A percentile compares a stretch with the other conserved stretches of the same genome.
These are phyloP conservation scores for Athene noctua DNA, from an alignment of 2,113 vertebrate species.

Conservation along the genomic window DNA sequence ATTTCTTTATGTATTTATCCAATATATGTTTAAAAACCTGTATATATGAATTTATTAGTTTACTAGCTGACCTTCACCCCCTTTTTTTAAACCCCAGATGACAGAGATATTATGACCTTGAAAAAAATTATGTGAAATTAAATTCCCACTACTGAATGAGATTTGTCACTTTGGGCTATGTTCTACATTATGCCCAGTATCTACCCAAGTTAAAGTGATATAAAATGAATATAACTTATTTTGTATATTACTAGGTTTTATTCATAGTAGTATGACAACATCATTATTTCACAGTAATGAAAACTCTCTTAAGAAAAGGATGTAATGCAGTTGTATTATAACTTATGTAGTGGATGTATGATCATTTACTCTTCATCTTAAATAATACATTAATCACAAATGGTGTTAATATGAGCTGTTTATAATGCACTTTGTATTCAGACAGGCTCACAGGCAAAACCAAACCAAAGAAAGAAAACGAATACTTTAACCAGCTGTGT, in stretches of 20 bases:
- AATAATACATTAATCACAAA: neutral
- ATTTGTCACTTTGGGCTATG: neutral
- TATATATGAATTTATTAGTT: neutral
- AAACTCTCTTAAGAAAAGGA: neutral
- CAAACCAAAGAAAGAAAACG: neutral
- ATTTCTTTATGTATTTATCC: neutral
- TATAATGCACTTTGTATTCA: neutral
- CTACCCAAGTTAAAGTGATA: neutral
- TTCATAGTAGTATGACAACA: neutral
- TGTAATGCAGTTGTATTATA: neutral
- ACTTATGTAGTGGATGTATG: neutral
- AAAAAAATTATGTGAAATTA: neutral
- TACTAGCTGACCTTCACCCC: neutral
- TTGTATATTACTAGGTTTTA: neutral
- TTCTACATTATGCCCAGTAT: neutral
- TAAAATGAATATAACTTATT: neutral
- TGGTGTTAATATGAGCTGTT: neutral
- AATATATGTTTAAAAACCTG: neutral
- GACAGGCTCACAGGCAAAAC: neutral
- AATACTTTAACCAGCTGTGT: neutral
- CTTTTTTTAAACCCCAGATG: neutral
- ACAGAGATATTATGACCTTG: neutral
- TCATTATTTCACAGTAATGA: neutral
- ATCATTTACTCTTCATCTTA: neutral
- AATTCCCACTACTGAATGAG: neutral